phyloP scores from a whole-genome alignment of 2,797 vertebrate species.

The Leptatherina wallacei region DNA sequence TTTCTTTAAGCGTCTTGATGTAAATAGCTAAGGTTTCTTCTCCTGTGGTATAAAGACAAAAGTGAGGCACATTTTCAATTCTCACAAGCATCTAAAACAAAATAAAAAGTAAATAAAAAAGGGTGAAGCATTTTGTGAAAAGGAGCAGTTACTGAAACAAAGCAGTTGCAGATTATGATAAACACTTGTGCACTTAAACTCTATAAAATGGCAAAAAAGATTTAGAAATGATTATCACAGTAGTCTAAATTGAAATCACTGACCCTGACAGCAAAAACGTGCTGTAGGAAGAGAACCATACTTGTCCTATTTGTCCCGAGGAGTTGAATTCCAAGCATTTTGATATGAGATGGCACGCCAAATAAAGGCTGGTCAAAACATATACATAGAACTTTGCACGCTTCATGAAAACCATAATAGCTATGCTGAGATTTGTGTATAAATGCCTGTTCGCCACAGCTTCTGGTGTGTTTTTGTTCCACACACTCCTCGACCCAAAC shows the following conservation, averaged over 20 bases:
- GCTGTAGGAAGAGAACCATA: constrained; percentile 47
- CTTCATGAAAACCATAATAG: constrained; percentile 86
- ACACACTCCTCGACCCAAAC: constrained; percentile 52
- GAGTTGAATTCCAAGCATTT: constrained; percentile 82
- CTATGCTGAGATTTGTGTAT: constrained; percentile 77
- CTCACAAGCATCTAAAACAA: constrained; percentile 76
- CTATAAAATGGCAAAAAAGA: not conserved
- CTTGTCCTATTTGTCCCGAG: constrained; percentile 59
- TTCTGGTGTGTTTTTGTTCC: constrained; percentile 55
- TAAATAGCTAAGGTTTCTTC: constrained; percentile 90
- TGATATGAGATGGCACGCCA: constrained; percentile 78
- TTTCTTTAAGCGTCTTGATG: constrained; percentile 67
- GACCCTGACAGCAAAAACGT: constrained; percentile 29
- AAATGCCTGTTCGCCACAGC: constrained; percentile 80
- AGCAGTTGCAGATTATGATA: constrained; percentile 33
- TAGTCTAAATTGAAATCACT: constrained; percentile 34
- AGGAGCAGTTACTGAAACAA: constrained; percentile 38
- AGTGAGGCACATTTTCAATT: constrained; percentile 86
- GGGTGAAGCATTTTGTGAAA: constrained; percentile 26
- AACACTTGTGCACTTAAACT: constrained; percentile 11
- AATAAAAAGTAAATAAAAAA: constrained; percentile 37
- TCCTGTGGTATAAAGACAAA: constrained; percentile 91
- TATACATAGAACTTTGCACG: constrained; percentile 84
- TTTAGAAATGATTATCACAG: constrained; percentile 37
- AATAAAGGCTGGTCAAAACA: constrained; percentile 82